phyloP scores from a whole-genome alignment of 2,888 invertebrate genomes.

The Coelogynopora nodosa region DNA sequence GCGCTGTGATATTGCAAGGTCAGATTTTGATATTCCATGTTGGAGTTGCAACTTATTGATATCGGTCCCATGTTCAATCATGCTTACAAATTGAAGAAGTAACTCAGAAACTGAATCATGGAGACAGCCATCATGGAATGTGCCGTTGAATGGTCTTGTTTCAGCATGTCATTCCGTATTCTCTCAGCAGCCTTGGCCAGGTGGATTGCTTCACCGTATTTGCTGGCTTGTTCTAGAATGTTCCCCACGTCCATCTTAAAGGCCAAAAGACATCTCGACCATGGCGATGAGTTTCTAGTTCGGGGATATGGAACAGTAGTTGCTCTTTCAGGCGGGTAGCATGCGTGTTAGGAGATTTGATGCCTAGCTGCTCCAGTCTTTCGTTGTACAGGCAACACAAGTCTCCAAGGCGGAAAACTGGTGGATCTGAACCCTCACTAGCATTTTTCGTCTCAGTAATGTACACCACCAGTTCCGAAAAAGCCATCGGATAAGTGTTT shows the following conservation, averaged over 20 bases:
- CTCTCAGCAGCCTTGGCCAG: background rate
- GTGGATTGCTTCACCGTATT: background rate
- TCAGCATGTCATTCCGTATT: background rate
- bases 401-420: background rate
- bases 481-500: background rate
- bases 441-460: background rate
- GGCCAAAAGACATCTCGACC: conserved; percentile 38
- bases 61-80: background rate
- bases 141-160: conserved; percentile 35
- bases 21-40: conserved; percentile 23
- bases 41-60: background rate
- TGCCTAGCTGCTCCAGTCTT: background rate
- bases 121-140: background rate
- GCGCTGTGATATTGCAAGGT: background rate
- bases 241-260: conserved; percentile 23
- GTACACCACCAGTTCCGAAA: conserved; percentile 4
- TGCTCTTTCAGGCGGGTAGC: background rate
- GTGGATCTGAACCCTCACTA: background rate
- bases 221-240: background rate
- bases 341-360: background rate
- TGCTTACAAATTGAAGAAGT: conserved; percentile 5
- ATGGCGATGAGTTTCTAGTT: background rate
- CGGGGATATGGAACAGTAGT: background rate
- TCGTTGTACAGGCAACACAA: background rate
- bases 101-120: conserved; percentile 29